These are phyloP conservation scores for Echinarachnius parma DNA, from an alignment of 53 echinoderm and acorn worm genomes.

Conservation along the genomic window DNA sequence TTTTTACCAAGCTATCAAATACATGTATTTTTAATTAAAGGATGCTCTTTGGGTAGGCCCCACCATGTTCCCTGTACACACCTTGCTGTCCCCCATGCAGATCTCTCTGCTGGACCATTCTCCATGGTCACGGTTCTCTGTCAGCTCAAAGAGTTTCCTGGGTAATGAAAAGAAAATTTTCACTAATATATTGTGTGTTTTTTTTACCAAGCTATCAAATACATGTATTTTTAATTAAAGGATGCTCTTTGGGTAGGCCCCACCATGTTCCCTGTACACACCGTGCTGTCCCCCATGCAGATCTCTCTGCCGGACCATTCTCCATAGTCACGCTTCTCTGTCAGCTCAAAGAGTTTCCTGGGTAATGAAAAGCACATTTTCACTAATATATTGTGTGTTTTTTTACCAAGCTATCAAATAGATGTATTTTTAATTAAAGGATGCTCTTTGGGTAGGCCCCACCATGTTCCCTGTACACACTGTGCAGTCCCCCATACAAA, in stretches of 20 bases:
- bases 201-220: no score
- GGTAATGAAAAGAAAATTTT: no score
- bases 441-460: constrained; percentile 74
- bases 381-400: no score
- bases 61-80: constrained; percentile 65
- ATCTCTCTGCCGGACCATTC: constrained; percentile 73
- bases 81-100: constrained; percentile 70
- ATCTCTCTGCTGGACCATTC: constrained; percentile 73
- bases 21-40: constrained; percentile 94
- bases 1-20: no score
- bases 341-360: constrained; percentile 73
- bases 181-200: no score
- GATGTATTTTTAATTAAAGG: constrained; percentile 91
- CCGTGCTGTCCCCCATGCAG: constrained; percentile 71
- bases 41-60: constrained; percentile 74
- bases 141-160: constrained; percentile 73
- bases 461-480: constrained; percentile 67
- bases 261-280: constrained; percentile 65
- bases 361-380: no score
- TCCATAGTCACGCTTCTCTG: constrained; percentile 29
- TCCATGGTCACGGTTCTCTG: constrained; percentile 29
- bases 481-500: constrained; percentile 75
- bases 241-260: constrained; percentile 74
- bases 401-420: no score
- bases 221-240: constrained; percentile 94